A percentile compares a stretch with the other conserved stretches of the same genome.
These are phyloP conservation scores for Herpailurus yagouaroundi DNA, from an alignment of 2,113 vertebrate genomes.

Conservation along the genomic window DNA sequence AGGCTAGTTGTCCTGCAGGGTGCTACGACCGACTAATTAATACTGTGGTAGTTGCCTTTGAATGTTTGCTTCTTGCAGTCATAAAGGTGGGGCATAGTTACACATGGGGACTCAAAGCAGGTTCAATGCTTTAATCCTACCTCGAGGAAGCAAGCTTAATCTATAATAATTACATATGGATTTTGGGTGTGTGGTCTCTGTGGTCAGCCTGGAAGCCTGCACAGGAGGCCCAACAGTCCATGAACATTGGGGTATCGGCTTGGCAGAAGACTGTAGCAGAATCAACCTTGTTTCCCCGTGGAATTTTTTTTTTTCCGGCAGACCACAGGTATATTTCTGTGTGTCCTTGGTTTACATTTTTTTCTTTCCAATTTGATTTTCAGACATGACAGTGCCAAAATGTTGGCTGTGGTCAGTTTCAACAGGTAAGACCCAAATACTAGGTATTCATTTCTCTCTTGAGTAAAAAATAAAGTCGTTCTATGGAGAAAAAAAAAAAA, in stretches of 20 bases:
- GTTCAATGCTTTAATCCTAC: background rate
- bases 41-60: background rate
- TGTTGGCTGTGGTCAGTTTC: constrained; percentile 49
- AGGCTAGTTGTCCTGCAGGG: background rate
- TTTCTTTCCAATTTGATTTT: constrained; percentile 20
- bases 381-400: background rate
- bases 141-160: background rate
- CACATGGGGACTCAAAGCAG: background rate
- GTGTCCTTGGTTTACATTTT: background rate
- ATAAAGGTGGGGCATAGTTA: background rate
- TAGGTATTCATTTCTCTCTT: constrained; percentile 4
- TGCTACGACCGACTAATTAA: background rate
- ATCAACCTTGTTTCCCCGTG: background rate
- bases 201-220: background rate
- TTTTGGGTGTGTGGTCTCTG: background rate
- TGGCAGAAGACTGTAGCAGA: background rate
- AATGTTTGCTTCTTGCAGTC: background rate
- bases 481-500: background rate
- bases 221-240: fast-evolving
- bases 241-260: background rate
- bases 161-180: background rate
- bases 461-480: constrained; percentile 1
- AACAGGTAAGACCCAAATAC: background rate
- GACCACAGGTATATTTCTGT: background rate
- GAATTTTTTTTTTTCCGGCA: background rate